Conservation (phyloP, 2,888 invertebrate genomes). For the Melitaea athalia region DNA sequence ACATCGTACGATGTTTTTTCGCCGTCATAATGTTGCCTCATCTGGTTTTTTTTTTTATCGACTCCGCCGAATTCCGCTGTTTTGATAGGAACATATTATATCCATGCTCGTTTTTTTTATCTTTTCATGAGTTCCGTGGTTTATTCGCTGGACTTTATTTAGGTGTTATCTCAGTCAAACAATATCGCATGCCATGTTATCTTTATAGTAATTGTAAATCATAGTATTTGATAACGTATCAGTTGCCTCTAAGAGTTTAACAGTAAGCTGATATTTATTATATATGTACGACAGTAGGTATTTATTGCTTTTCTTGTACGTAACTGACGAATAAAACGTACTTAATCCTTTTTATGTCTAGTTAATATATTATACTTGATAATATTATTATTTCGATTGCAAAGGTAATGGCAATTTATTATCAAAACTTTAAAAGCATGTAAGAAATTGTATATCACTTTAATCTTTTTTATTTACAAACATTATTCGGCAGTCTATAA, state of each 20-base stretch:
- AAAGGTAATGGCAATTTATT: neutral
- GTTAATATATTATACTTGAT: neutral
- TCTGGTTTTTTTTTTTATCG: conserved; percentile 20
- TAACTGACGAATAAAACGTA: neutral
- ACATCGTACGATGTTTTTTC: conserved; percentile 68
- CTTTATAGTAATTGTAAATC: conserved; percentile 31
- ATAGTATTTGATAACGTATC: conserved; percentile 13
- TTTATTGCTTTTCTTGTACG: neutral
- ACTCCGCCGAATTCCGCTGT: conserved; percentile 20
- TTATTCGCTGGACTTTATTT: conserved; percentile 17
- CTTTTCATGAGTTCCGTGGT: conserved; percentile 1
- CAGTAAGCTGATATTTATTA: neutral
- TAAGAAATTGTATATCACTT: neutral
- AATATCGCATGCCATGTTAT: conserved; percentile 30
- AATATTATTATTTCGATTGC: neutral
- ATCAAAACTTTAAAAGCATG: neutral
- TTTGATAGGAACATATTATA: conserved; percentile 25
- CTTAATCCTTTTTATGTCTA: neutral
- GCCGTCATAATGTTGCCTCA: conserved; percentile 38
- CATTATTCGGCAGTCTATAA: conserved; percentile 14
- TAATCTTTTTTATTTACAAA: conserved; percentile 20
- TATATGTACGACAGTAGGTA: neutral
- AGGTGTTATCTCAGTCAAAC: conserved; percentile 23
- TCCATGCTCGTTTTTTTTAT: neutral
- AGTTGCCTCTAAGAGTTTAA: neutral